These are phyloP conservation scores for Acleris emargana DNA, from an alignment of 2,888 invertebrate species.

Conservation along the genomic window DNA sequence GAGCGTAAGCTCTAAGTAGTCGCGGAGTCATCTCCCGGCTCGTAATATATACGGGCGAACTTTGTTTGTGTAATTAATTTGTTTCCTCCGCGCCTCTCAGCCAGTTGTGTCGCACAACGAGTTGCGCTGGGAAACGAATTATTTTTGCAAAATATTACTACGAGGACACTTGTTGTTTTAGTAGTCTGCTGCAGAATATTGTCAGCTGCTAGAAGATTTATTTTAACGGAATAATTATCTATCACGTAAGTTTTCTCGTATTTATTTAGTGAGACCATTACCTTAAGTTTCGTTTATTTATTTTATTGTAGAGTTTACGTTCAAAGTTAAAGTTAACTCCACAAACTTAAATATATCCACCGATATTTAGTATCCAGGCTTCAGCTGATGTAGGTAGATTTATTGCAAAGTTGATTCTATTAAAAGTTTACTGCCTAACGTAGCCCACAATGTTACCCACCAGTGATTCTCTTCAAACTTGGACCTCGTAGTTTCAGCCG, in stretches of 20 bases:
- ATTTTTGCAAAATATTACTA: slow-evolving; percentile 14
- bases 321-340: neutral
- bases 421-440: slow-evolving; percentile 69
- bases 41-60: slow-evolving; percentile 37
- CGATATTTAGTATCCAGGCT: neutral
- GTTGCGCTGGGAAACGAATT: slow-evolving; percentile 37
- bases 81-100: slow-evolving; percentile 45
- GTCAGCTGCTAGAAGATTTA: neutral
- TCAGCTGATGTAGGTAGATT: slow-evolving; percentile 50
- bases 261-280: neutral
- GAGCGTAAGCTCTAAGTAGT: slow-evolving; percentile 59
- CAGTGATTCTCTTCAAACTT: slow-evolving; percentile 47
- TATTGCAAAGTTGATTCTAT: slow-evolving; percentile 62
- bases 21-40: slow-evolving; percentile 42
- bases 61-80: slow-evolving; percentile 64
- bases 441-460: slow-evolving; percentile 55
- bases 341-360: neutral
- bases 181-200: neutral
- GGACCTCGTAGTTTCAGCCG: slow-evolving; percentile 49
- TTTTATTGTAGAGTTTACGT: neutral
- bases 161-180: neutral
- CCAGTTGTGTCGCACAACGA: slow-evolving; percentile 41
- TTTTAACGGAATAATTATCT: slow-evolving; percentile 14
- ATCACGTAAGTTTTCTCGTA: slow-evolving; percentile 15
- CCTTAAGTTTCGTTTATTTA: neutral